These are phyloP conservation scores for Conus betulinus DNA, from an alignment of 1,140 invertebrate species.

Conservation along the genomic window DNA sequence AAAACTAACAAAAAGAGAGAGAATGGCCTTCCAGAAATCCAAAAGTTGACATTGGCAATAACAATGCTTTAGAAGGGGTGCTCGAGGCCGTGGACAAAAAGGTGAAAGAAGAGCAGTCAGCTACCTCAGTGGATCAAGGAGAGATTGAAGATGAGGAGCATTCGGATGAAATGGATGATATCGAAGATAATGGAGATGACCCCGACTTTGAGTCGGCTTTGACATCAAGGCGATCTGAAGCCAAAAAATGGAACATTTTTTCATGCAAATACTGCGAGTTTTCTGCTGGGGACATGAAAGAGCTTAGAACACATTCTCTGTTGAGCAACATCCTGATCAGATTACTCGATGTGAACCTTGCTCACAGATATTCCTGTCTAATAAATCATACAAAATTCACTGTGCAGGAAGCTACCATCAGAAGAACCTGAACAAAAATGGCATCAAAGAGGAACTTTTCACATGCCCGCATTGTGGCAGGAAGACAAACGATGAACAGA, in stretches of 20 bases:
- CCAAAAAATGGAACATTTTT: constrained; percentile 41
- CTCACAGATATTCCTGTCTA: constrained; percentile 61
- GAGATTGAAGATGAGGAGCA: background rate
- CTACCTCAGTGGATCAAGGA: background rate
- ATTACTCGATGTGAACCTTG: constrained; percentile 64
- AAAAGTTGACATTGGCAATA: background rate
- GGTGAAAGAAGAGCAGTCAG: constrained; percentile 19
- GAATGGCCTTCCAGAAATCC: constrained; percentile 1
- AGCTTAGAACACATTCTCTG: constrained; percentile 66
- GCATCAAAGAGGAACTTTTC: constrained; percentile 40
- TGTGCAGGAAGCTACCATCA: constrained; percentile 60
- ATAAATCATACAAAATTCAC: constrained; percentile 59
- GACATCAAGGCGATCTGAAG: background rate
- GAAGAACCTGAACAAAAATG: constrained; percentile 49
- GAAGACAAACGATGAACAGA: constrained; percentile 63
- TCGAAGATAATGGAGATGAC: constrained; percentile 16
- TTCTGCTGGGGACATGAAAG: constrained; percentile 54
- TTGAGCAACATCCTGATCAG: constrained; percentile 62
- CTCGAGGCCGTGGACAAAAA: background rate
- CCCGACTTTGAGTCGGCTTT: background rate
- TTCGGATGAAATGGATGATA: background rate
- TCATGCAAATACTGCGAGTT: constrained; percentile 70
- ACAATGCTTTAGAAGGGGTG: background rate
- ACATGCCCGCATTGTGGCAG: constrained; percentile 65
- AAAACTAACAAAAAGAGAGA: background rate